phyloP scores from a whole-genome alignment of 2,797 vertebrate species.

The Platalea minor region DNA sequence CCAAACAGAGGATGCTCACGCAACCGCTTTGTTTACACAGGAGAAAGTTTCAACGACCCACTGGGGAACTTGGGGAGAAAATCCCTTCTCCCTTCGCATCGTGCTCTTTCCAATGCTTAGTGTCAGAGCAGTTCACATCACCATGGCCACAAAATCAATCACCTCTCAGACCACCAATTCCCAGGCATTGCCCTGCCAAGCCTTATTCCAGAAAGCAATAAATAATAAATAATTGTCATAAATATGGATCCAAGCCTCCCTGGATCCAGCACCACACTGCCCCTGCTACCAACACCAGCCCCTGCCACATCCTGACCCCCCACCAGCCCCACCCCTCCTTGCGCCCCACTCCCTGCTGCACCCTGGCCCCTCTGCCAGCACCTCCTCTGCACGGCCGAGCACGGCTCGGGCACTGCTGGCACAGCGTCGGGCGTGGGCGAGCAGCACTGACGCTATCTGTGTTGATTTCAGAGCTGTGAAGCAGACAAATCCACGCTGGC shows the following conservation, averaged over 20 bases:
- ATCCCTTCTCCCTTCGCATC: accelerated
- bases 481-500: background rate
- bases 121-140: background rate
- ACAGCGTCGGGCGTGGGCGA: accelerated
- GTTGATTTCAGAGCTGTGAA: background rate
- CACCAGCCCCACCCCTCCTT: accelerated
- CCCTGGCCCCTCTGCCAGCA: background rate
- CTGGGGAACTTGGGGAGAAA: background rate
- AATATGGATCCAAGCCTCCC: background rate
- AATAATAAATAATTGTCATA: background rate
- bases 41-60: background rate
- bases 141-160: background rate
- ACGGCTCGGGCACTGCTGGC: background rate
- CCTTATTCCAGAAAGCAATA: background rate
- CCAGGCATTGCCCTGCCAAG: background rate
- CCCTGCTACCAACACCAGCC: background rate
- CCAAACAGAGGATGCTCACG: background rate
- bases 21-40: background rate
- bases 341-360: accelerated
- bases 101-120: accelerated
- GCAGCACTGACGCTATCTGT: accelerated
- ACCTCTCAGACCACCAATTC: background rate
- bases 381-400: accelerated
- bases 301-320: background rate
- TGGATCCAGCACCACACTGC: accelerated